These are phyloP conservation scores for Campaea margaritaria DNA, from an alignment of 2,888 invertebrate genomes.

Conservation along the genomic window DNA sequence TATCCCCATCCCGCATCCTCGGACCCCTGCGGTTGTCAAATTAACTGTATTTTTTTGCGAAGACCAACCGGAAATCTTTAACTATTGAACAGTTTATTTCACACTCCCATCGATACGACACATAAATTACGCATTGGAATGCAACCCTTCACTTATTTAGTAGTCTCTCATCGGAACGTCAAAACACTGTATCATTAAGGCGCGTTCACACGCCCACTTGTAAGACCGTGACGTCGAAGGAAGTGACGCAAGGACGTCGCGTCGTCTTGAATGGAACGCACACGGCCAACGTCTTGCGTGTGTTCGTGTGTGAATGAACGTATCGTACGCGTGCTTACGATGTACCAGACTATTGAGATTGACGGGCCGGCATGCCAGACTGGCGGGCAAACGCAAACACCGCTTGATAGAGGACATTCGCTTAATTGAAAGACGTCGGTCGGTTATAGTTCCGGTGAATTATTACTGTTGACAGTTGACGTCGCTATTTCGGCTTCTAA, in stretches of 20 bases:
- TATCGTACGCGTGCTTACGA: conserved; percentile 57
- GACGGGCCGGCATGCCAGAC: conserved; percentile 57
- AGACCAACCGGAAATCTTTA: conserved; percentile 44
- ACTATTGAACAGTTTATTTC: conserved; percentile 35
- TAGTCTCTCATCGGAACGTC: conserved; percentile 63
- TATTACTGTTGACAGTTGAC: conserved; percentile 42
- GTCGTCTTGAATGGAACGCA: conserved; percentile 77
- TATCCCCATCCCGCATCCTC: conserved; percentile 78
- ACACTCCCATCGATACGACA: conserved; percentile 34
- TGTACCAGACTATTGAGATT: conserved; percentile 71
- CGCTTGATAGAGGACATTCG: conserved; percentile 58
- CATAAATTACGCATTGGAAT: conserved; percentile 60
- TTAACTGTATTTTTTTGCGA: conserved; percentile 62
- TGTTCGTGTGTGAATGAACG: conserved; percentile 69
- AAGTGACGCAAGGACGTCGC: conserved; percentile 72
- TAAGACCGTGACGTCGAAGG: conserved; percentile 76
- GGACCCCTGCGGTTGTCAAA: conserved; percentile 64
- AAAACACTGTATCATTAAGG: conserved; percentile 64
- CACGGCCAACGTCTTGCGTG: conserved; percentile 55
- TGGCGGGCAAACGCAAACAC: conserved; percentile 68
- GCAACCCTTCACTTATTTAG: conserved; percentile 64
- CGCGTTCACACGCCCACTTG: conserved; percentile 76
- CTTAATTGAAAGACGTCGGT: conserved; percentile 74
- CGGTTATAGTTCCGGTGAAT: conserved; percentile 62
- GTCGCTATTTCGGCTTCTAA: conserved; percentile 54